Evolutionary conservation across 2,113 vertebrate species (phyloP).

Genomic region (Ascaphus truei): DNA sequence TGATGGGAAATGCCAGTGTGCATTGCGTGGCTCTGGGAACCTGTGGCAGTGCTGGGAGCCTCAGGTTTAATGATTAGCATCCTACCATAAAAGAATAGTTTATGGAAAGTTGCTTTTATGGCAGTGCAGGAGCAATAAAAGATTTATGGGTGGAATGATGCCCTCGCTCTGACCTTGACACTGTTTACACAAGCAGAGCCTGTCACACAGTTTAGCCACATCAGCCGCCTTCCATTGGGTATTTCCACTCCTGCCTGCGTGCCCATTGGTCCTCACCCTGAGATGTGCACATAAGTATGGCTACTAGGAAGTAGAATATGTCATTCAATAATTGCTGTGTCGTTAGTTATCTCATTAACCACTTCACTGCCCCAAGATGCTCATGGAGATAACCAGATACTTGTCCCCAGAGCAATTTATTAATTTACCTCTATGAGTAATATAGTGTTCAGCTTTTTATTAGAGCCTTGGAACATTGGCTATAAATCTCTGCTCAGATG

Average conservation of each 20-base stretch:
- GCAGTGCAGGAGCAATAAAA: slow-evolving; percentile 43
- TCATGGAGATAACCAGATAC: not conserved
- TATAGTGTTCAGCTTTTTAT: too few species aligned
- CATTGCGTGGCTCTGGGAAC: slow-evolving; percentile 8
- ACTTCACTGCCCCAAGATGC: not conserved
- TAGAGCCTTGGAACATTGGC: too few species aligned
- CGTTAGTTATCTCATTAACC: slow-evolving; percentile 21
- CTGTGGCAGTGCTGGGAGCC: not conserved
- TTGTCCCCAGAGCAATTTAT: slow-evolving; percentile 8
- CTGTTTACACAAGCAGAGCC: slow-evolving; percentile 49
- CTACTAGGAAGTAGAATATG: not conserved
- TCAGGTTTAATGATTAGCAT: slow-evolving; percentile 58
- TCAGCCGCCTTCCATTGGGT: slow-evolving; percentile 27
- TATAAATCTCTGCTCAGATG: too few species aligned
- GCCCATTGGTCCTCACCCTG: not conserved
- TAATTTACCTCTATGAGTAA: slow-evolving; percentile 17
- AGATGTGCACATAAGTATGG: not conserved
- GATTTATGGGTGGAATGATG: slow-evolving; percentile 50
- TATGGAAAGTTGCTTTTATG: slow-evolving; percentile 65
- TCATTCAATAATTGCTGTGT: slow-evolving; percentile 22
- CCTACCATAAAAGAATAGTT: slow-evolving; percentile 51
- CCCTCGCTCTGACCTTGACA: slow-evolving; percentile 58
- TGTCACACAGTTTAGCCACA: slow-evolving; percentile 40
- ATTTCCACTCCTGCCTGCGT: not conserved
- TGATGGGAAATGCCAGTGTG: not conserved